Evolutionary conservation across 2,797 vertebrate species (phyloP), one percentile per base, ranked within the genome.

Genomic region (Lophius americanus): DNA sequence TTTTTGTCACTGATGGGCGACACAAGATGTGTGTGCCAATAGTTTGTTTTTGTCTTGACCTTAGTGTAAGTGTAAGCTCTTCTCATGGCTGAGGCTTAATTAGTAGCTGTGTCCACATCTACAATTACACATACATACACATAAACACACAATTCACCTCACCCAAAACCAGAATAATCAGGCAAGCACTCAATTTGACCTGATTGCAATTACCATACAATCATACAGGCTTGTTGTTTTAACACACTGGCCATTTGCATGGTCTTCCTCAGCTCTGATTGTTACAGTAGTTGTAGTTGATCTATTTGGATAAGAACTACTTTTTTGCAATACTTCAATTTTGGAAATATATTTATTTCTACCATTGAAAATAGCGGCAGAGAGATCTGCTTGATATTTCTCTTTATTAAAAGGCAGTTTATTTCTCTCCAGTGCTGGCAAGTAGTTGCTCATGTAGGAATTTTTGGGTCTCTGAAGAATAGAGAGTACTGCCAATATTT

Each of bases 81-180:
- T 50, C 44, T 61, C 14, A 7, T 51, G 6, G 14, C 61, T 76
- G 63, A 85, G 77, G 8, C 54, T 78, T 76, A 46, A 66, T 75
- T 58, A 73, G 60, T 38, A 66, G 53, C 57, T 68, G 49, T 48
- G 42, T 68, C 67, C 43, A 64, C 38, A 64, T 36, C 8, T n/a
- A 60, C 72, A 67, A 32, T 5, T 64, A 64, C 51, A 41, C 35
- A 56, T 51, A 41, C n/a, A 57, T 9, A 57, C 7, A 54, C 14
- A 32, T 14, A 42, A 1, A 48, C 33, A 32, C 14, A 9, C 9
- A 60, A 67, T 3, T 32, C 50, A 32, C 35, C 8, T 33, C 2
- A 14, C 4, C 10, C 33, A 60, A 5, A 42, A 42, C 37, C 32
- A 63, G 60, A 13, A 51, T 49, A 70, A 77, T 70, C 13, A 51